phyloP scores from a whole-genome alignment of 1,140 invertebrate species.

The Acromyrmex echinatior region DNA sequence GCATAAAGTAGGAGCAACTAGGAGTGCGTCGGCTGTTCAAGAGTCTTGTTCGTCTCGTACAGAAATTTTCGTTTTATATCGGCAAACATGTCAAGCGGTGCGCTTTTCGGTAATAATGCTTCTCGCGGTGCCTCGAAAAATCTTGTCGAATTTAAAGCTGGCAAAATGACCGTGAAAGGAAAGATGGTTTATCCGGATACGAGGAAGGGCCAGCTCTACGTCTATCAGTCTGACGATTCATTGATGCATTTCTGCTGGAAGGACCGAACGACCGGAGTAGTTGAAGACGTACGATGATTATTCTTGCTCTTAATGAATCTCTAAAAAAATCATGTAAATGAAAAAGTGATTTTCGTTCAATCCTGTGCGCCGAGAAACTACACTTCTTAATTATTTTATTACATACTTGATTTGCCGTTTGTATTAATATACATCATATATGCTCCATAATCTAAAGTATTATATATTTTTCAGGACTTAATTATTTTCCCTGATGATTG shows the following conservation, averaged over 20 bases:
- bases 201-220: slow-evolving; percentile 97
- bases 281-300: slow-evolving; percentile 90
- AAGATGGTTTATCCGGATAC: slow-evolving; percentile 98
- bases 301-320: slow-evolving; percentile 4
- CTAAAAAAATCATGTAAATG: slow-evolving; percentile 66
- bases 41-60: neutral
- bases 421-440: slow-evolving; percentile 5
- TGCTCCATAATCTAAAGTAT: too few relatives aligned
- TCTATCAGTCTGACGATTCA: slow-evolving; percentile 98
- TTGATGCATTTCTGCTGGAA: slow-evolving; percentile 99
- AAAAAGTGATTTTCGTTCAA: slow-evolving; percentile 45
- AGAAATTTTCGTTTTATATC: slow-evolving; percentile 20
- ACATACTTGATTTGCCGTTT: slow-evolving; percentile 72
- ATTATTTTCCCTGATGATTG: slow-evolving; percentile 99
- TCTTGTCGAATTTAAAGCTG: slow-evolving; percentile 97
- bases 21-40: neutral
- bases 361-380: neutral
- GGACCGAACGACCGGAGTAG: slow-evolving; percentile 92
- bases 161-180: slow-evolving; percentile 98
- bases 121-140: slow-evolving; percentile 94
- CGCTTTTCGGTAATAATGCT: slow-evolving; percentile 91
- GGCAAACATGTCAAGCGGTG: slow-evolving; percentile 87
- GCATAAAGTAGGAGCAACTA: neutral
- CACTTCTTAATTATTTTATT: neutral
- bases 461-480: slow-evolving; percentile 91